Conservation (phyloP, 92 coral and sea anemone genomes). For the Heteractis magnifica region DNA sequence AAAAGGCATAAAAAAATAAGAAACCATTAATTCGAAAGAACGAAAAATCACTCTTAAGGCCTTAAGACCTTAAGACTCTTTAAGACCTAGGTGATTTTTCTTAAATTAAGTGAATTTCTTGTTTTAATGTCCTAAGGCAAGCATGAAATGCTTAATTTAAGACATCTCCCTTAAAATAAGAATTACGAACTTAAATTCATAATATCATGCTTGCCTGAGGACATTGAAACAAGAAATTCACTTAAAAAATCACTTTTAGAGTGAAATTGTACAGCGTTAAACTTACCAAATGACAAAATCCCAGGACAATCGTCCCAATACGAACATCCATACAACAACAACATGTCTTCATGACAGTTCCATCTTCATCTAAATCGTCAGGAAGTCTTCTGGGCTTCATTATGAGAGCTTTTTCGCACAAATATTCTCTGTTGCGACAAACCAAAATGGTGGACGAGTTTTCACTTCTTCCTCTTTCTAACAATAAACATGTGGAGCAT, state of each 20-base stretch:
- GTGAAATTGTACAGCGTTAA: background rate
- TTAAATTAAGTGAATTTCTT: too few species aligned
- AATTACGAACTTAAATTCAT: too few species aligned
- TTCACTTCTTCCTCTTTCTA: slow-evolving; percentile 4
- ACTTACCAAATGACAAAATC: slow-evolving; percentile 93
- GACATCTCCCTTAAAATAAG: too few species aligned
- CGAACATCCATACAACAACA: slow-evolving; percentile 98
- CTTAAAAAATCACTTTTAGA: too few species aligned
- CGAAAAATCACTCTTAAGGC: background rate
- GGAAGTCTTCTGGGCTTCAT: slow-evolving; percentile 80
- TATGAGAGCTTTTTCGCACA: background rate
- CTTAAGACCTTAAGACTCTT: too few species aligned
- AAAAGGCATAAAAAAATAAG: too few species aligned
- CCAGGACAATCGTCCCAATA: slow-evolving; percentile 92
- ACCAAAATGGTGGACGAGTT: slow-evolving; percentile 22
- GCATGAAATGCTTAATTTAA: too few species aligned
- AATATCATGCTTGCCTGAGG: too few species aligned
- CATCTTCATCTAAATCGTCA: slow-evolving; percentile 56
- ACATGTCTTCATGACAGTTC: slow-evolving; percentile 85
- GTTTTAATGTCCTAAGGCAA: too few species aligned
- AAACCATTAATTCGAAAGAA: too few species aligned
- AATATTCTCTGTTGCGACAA: background rate
- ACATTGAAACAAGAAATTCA: too few species aligned
- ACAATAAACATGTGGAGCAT: slow-evolving; percentile 47
- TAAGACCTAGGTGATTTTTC: too few species aligned